Conservation (phyloP, 2,113 vertebrate genomes). For the Pungitius pungitius region DNA sequence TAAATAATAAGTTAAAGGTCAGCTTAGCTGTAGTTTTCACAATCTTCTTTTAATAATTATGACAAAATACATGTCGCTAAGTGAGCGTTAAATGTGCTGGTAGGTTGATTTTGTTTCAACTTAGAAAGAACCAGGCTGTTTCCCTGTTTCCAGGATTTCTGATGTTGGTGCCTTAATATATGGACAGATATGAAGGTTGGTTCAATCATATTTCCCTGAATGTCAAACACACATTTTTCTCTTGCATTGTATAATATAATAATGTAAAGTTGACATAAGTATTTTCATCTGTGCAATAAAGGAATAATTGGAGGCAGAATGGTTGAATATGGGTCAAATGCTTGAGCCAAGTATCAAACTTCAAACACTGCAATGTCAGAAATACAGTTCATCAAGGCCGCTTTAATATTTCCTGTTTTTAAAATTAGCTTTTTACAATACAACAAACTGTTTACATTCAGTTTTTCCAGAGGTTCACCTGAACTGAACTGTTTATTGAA, state of each 20-base stretch:
- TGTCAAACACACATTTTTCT: background rate
- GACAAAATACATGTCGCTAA: background rate
- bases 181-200: background rate
- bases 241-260: background rate
- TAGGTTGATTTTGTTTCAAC: background rate
- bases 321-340: background rate
- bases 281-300: background rate
- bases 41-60: background rate
- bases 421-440: conserved; percentile 4
- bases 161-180: background rate
- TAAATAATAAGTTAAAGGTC: background rate
- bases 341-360: background rate
- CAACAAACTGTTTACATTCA: background rate
- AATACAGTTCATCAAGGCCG: background rate
- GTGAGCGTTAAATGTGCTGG: background rate
- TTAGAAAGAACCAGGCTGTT: background rate
- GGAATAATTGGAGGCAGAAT: background rate
- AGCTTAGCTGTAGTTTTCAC: background rate
- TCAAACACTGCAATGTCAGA: background rate
- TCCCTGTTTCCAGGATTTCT: background rate
- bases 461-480: background rate
- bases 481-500: background rate
- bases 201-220: background rate
- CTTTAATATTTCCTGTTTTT: background rate
- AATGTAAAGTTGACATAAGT: background rate